Evolutionary conservation across 2,888 invertebrate genomes (phyloP), one percentile per base, ranked within the genome.

Genomic region (Agapetus fuscipes): DNA sequence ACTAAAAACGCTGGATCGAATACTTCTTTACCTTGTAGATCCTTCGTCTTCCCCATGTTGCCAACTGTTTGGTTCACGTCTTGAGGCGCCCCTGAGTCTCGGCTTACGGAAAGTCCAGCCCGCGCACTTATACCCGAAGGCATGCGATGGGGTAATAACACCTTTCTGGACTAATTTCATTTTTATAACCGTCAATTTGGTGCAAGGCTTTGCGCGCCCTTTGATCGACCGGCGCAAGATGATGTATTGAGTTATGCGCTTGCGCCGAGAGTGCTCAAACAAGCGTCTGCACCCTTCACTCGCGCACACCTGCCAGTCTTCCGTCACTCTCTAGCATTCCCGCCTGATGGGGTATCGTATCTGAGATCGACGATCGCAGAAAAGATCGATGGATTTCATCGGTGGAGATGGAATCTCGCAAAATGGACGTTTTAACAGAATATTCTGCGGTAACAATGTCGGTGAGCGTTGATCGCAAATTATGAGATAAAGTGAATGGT

Each of bases 131-230:
- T 25, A n/a, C 30, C 26, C 27, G n/a, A 16, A 25, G 43, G 43
- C 41, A 34, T 34, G 41, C 43, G 46, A 41, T 36, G 43, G 43
- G 46, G 44, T 46, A 46, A 46, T 46, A 46, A 46, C 46, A 46
- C 46, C 46, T 46, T 43, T 46, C 46, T 43, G 46, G 43, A 46
- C 46, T 46, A 46, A 46, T 46, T 46, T 46, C 46, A 46, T 46
- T 46, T 46, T 46, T 46, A 46, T 46, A 46, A 44, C 46, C 46
- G 39, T 46, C 46, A 46, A 46, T 46, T 46, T 46, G 39, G 43
- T 41, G 46, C 46, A 41, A 46, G 43, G 46, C 43, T 39, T 36
- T 43, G 43, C 33, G 35, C 46, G 39, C 46, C 46, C 46, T 46
- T 46, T 46, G 46, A 46, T 46, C 46, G 43, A 39, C 27, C 43